phyloP scores from a whole-genome alignment of 2,888 invertebrate species.

The Synergus umbraculus region DNA sequence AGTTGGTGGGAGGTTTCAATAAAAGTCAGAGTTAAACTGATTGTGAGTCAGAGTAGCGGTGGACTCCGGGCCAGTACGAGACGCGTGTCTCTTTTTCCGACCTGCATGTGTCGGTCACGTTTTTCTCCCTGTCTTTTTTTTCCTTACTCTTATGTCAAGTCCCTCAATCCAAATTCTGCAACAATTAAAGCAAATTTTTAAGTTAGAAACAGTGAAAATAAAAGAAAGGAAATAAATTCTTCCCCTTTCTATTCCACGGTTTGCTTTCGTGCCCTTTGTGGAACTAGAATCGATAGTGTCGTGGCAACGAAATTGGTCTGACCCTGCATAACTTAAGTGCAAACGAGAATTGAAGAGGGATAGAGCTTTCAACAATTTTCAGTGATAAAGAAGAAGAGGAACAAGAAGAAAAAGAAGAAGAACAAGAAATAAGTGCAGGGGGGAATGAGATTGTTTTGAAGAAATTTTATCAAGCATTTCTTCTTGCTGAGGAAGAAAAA shows the following conservation, averaged over 20 bases:
- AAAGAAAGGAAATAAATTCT: neutral
- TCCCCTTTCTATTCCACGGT: conserved; percentile 18
- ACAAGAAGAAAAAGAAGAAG: conserved; percentile 18
- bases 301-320: conserved; percentile 69
- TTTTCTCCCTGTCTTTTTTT: conserved; percentile 51
- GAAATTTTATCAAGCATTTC: neutral
- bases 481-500: neutral
- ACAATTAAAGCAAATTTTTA: neutral
- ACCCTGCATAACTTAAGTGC: conserved; percentile 51
- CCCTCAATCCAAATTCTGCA: neutral
- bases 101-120: conserved; percentile 50
- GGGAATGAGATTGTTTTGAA: neutral
- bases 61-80: conserved; percentile 66
- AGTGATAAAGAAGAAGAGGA: neutral
- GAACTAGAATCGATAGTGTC: conserved; percentile 69
- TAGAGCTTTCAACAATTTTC: conserved; percentile 24
- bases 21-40: conserved; percentile 73
- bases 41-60: conserved; percentile 75
- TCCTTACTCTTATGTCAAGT: conserved; percentile 41
- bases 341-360: conserved; percentile 22
- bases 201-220: neutral
- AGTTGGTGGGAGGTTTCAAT: conserved; percentile 73
- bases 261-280: conserved; percentile 39
- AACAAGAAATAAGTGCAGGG: conserved; percentile 45
- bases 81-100: conserved; percentile 49